Percentiles rank a stretch among this genome's conserved stretches.
Evolutionary conservation across 2,888 invertebrate genomes (phyloP).

Genomic region (Formica aserva): DNA sequence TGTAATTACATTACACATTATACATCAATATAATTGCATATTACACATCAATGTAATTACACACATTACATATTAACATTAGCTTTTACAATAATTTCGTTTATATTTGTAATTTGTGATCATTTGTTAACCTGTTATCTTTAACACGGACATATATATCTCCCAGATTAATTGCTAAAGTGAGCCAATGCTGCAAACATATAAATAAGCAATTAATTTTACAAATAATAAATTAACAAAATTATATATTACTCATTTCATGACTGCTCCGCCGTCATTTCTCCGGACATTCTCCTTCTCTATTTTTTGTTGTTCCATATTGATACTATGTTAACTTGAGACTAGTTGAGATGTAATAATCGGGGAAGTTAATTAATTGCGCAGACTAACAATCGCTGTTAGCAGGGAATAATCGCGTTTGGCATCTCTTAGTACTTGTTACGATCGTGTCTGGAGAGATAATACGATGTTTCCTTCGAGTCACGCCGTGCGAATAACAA

Average conservation of each 20-base stretch:
- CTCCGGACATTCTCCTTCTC: not conserved
- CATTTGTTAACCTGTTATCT: not conserved
- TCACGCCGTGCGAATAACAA: not conserved
- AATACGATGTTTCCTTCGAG: not conserved
- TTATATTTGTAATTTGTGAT: not conserved
- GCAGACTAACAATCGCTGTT: not conserved
- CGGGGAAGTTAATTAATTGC: not conserved
- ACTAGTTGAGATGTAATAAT: not conserved
- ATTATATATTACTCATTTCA: not conserved
- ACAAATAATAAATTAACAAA: not conserved
- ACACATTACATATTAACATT: too few species aligned
- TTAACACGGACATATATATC: not conserved
- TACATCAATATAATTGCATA: too few species aligned
- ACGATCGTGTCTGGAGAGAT: not conserved
- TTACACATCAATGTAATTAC: too few species aligned
- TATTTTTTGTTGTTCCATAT: not conserved
- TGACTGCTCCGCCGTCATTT: not conserved
- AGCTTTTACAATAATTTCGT: not conserved
- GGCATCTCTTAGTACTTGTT: not conserved
- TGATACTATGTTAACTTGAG: too few species aligned
- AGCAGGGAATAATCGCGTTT: not conserved
- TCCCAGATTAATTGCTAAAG: not conserved
- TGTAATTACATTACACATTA: too few species aligned
- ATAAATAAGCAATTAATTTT: not conserved
- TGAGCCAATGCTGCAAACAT: not conserved